Conservation (phyloP, 2,888 invertebrate genomes). For the Rhimphoctona megacephalus region DNA sequence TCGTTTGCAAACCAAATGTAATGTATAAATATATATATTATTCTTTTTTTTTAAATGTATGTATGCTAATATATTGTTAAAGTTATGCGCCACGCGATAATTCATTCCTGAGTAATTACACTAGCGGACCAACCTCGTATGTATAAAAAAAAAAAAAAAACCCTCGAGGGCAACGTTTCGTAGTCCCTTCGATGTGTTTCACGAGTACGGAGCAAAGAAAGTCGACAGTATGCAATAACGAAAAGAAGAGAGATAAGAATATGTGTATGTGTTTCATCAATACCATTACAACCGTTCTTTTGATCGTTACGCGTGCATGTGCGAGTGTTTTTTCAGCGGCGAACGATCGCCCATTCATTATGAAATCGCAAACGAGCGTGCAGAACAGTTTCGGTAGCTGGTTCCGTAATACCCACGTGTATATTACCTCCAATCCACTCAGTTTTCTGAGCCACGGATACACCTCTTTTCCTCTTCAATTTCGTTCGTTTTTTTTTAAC, state of each 20-base stretch:
- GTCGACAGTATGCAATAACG: conserved; percentile 24
- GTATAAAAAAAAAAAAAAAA: conserved; percentile 22
- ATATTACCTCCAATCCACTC: conserved; percentile 58
- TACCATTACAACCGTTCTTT: conserved; percentile 50
- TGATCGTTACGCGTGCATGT: conserved; percentile 57
- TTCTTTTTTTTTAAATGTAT: conserved; percentile 28
- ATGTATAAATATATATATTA: background rate
- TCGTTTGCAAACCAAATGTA: background rate
- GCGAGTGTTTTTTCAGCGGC: conserved; percentile 62
- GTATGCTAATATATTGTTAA: conserved; percentile 62
- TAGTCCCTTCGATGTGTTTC: conserved; percentile 53
- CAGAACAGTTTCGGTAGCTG: conserved; percentile 70
- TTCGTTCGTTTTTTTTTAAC: conserved; percentile 11
- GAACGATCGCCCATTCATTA: conserved; percentile 72
- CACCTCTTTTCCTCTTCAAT: conserved; percentile 23
- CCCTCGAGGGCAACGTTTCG: conserved; percentile 55
- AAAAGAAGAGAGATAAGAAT: background rate
- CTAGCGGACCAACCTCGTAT: conserved; percentile 65
- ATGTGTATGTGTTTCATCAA: conserved; percentile 22
- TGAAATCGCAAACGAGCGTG: conserved; percentile 73
- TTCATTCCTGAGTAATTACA: conserved; percentile 80
- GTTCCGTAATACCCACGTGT: conserved; percentile 69
- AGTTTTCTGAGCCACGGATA: conserved; percentile 40
- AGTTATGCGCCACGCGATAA: conserved; percentile 73
- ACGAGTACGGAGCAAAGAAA: conserved; percentile 32